Evolutionary conservation across 2,888 invertebrate genomes (phyloP).

Genomic region (Acheta domesticus): DNA sequence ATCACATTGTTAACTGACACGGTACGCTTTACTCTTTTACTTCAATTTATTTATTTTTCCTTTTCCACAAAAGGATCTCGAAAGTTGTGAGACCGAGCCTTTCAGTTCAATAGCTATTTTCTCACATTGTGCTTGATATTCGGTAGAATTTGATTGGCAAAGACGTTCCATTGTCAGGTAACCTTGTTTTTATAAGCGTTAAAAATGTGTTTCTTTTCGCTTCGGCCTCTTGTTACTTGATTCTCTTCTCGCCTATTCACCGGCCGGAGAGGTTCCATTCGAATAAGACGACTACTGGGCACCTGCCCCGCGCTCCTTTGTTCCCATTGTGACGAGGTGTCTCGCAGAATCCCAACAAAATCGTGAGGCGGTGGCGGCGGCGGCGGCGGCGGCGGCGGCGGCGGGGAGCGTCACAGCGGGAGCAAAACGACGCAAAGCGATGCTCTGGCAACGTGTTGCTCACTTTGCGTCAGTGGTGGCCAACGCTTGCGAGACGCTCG

Average conservation of each 20-base stretch:
- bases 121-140: conserved; percentile 18
- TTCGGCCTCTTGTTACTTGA: neutral
- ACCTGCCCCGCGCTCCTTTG: neutral
- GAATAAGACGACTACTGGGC: conserved; percentile 18
- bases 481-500: neutral
- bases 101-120: conserved; percentile 1
- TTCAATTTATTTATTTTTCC: neutral
- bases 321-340: neutral
- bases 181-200: conserved; percentile 18
- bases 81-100: conserved; percentile 5
- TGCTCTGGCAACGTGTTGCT: neutral
- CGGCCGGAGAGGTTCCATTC: neutral
- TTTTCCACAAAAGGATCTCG: neutral
- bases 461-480: neutral
- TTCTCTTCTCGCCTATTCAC: conserved; percentile 8
- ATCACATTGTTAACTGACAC: conserved; percentile 1
- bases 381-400: neutral
- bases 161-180: conserved; percentile 7
- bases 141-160: conserved; percentile 9
- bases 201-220: conserved; percentile 10
- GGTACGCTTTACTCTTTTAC: neutral
- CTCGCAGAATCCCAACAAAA: conserved; percentile 7
- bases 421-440: neutral
- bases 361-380: neutral
- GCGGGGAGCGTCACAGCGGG: neutral